Conservation (phyloP, 1,140 invertebrate genomes). For the Camponotus pennsylvanicus region DNA sequence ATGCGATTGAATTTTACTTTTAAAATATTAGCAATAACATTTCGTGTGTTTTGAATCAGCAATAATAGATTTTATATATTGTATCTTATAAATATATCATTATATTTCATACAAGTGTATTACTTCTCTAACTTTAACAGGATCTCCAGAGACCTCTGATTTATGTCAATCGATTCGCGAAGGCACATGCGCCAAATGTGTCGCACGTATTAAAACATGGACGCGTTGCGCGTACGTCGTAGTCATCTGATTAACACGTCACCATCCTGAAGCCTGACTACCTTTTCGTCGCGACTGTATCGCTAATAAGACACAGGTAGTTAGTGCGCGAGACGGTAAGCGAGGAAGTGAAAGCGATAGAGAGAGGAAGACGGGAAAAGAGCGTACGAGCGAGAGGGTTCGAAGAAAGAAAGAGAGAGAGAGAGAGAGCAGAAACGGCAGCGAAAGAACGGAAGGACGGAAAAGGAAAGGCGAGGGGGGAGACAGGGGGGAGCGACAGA, state of each 20-base stretch:
- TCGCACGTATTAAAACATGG: not conserved
- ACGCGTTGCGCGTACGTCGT: slow-evolving; percentile 36
- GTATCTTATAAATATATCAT: too few relatives aligned
- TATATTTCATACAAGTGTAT: too few relatives aligned
- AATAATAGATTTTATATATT: too few relatives aligned
- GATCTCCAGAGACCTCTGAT: too few relatives aligned
- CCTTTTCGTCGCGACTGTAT: slow-evolving; percentile 85
- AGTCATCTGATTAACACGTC: slow-evolving; percentile 82
- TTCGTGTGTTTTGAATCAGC: too few relatives aligned
- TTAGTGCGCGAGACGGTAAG: slow-evolving; percentile 76
- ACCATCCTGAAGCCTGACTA: slow-evolving; percentile 77
- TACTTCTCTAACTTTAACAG: too few relatives aligned
- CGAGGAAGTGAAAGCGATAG: slow-evolving; percentile 54
- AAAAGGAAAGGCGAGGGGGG: not conserved
- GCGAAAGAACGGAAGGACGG: slow-evolving; percentile 27
- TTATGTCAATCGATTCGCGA: not conserved
- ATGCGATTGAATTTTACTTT: too few relatives aligned
- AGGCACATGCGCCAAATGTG: not conserved
- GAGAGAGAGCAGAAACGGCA: slow-evolving; percentile 62
- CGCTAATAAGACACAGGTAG: slow-evolving; percentile 85
- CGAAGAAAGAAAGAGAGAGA: slow-evolving; percentile 62
- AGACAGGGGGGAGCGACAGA: slow-evolving; percentile 8
- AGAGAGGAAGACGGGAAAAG: slow-evolving; percentile 62
- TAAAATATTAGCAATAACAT: too few relatives aligned
- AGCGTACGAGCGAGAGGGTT: slow-evolving; percentile 23